A percentile compares a stretch with the other conserved stretches of the same genome.
Evolutionary conservation across 1,140 invertebrate genomes (phyloP).

Genomic region (Stenopsyche tienmushanensis): DNA sequence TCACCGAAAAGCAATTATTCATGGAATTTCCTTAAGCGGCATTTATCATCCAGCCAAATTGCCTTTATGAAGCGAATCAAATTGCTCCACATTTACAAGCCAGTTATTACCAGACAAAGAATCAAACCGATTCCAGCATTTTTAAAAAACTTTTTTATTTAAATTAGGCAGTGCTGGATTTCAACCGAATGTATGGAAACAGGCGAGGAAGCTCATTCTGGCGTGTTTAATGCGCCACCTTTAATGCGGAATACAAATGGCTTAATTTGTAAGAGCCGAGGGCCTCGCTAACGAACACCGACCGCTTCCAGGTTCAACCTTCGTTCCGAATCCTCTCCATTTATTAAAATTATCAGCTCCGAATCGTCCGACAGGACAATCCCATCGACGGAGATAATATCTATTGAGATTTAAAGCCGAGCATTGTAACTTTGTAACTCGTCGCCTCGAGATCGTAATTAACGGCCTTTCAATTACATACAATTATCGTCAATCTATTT

Average conservation of each 20-base stretch:
- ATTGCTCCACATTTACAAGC: too few species aligned
- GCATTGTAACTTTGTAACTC: too few species aligned
- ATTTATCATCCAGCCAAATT: background rate
- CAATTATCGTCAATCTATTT: too few species aligned
- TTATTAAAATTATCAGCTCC: too few species aligned
- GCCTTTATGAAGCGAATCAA: too few species aligned
- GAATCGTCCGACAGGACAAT: too few species aligned
- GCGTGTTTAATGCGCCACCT: conserved; percentile 39
- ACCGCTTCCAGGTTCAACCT: background rate
- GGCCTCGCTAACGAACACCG: conserved; percentile 35
- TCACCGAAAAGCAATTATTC: background rate
- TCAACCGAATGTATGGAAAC: background rate
- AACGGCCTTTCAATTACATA: too few species aligned
- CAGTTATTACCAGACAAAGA: too few species aligned
- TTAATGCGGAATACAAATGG: conserved; percentile 41
- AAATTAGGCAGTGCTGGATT: background rate
- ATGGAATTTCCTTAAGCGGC: background rate
- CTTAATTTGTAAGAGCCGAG: conserved; percentile 37
- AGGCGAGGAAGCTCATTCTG: background rate
- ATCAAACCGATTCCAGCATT: background rate
- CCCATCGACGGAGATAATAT: too few species aligned
- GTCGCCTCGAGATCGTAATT: too few species aligned
- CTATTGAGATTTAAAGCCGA: too few species aligned
- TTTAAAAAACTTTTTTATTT: background rate
- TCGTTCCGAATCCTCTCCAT: too few species aligned